A percentile compares a stretch with the other conserved stretches of the same genome.
Conservation (phyloP, 92 coral and sea anemone species). For the Chrysogorgia sp. region DNA sequence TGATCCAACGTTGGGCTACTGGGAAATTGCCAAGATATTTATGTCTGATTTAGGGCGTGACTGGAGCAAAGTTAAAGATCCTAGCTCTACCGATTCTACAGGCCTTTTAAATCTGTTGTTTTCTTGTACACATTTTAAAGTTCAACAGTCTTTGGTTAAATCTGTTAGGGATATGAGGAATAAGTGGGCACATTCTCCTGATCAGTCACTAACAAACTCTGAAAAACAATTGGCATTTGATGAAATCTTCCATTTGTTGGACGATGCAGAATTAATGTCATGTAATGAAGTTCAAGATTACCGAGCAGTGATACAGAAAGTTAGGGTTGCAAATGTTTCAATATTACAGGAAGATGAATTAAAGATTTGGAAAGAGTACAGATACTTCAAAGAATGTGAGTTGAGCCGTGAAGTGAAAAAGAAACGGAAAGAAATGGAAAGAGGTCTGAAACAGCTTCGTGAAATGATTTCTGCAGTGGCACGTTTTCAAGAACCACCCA, state of each 20-base stretch:
- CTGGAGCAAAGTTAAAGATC: slow-evolving; percentile 47
- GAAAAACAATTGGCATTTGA: slow-evolving; percentile 56
- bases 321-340: background rate
- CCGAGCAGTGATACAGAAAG: background rate
- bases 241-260: slow-evolving; percentile 51
- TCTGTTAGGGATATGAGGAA: slow-evolving; percentile 64
- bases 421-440: background rate
- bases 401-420: background rate
- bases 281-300: background rate
- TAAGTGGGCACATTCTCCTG: slow-evolving; percentile 74
- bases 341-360: background rate
- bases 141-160: slow-evolving; percentile 22
- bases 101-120: slow-evolving; percentile 64
- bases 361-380: background rate
- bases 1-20: slow-evolving; percentile 65
- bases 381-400: background rate
- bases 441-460: background rate
- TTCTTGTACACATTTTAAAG: slow-evolving; percentile 59
- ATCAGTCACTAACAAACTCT: slow-evolving; percentile 53
- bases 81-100: slow-evolving; percentile 64
- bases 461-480: too few species aligned
- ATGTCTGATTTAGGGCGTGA: slow-evolving; percentile 50
- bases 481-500: background rate
- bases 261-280: slow-evolving; percentile 56
- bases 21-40: slow-evolving; percentile 91